These are phyloP conservation scores for Apeltes quadracus DNA, from an alignment of 2,113 vertebrate species.

Conservation along the genomic window DNA sequence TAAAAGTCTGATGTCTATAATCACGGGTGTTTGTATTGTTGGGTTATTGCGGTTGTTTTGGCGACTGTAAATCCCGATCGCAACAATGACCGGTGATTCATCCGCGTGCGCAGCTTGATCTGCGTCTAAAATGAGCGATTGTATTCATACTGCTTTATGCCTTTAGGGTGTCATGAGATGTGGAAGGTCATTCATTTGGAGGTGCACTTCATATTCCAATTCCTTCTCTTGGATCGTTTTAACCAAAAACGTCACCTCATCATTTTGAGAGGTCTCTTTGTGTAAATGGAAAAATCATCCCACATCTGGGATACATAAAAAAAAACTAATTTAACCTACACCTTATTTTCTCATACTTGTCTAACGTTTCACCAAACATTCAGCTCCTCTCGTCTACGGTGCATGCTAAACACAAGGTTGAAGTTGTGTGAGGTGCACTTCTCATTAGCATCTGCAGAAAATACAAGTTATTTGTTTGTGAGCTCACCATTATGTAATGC, in stretches of 20 bases:
- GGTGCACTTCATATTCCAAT: conserved; percentile 10
- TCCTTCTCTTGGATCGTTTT: conserved; percentile 21
- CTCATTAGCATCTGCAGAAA: conserved; percentile 8
- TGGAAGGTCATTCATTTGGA: conserved; percentile 44
- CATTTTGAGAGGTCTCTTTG: conserved; percentile 14
- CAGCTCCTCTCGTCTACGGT: not conserved
- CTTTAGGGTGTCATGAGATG: conserved; percentile 32
- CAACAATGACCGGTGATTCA: conserved; percentile 43
- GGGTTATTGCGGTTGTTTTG: not conserved
- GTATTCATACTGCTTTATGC: conserved; percentile 37
- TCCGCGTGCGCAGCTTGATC: conserved; percentile 45
- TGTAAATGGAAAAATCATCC: conserved; percentile 17
- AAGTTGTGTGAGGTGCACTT: conserved; percentile 8
- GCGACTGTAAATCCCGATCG: conserved; percentile 23
- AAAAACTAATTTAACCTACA: not conserved
- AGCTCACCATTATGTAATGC: not conserved
- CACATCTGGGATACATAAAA: too few relatives aligned
- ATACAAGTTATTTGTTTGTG: conserved; percentile 4
- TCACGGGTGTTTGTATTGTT: not conserved
- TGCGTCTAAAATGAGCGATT: conserved; percentile 49
- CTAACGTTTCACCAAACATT: conserved; percentile 1
- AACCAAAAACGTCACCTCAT: conserved; percentile 31
- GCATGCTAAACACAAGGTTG: not conserved
- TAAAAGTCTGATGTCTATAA: not conserved
- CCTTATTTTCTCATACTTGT: not conserved